Conservation (phyloP, 2,888 invertebrate genomes). For the Pristionchus mayeri region DNA sequence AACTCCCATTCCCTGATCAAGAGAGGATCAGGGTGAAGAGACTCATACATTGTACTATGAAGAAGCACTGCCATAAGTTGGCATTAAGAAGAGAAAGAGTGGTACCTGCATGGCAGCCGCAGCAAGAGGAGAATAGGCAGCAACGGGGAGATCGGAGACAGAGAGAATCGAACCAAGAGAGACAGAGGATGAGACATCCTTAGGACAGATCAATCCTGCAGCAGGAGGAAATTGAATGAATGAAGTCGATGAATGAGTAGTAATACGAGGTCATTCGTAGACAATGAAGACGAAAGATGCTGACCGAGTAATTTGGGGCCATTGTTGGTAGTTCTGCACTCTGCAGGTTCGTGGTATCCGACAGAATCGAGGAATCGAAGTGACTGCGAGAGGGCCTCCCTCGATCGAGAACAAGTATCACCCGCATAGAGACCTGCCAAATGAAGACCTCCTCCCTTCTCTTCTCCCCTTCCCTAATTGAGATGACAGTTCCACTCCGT, state of each 20-base stretch:
- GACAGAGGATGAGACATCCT: slow-evolving; percentile 67
- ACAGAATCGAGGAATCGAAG: slow-evolving; percentile 73
- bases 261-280: background rate
- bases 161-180: slow-evolving; percentile 67
- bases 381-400: slow-evolving; percentile 73
- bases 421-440: slow-evolving; percentile 72
- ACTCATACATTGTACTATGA: background rate
- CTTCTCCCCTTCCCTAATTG: slow-evolving; percentile 21
- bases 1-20: slow-evolving; percentile 53
- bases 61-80: no score
- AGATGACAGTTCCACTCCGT: background rate
- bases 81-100: background rate
- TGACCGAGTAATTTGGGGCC: slow-evolving; percentile 64
- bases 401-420: slow-evolving; percentile 73
- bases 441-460: no score
- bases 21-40: background rate
- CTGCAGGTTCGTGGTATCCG: slow-evolving; percentile 73
- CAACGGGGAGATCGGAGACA: slow-evolving; percentile 68
- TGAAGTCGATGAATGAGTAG: background rate
- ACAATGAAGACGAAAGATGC: background rate
- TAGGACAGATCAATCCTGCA: slow-evolving; percentile 70
- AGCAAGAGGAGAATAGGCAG: slow-evolving; percentile 68
- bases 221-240: background rate
- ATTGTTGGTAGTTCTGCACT: slow-evolving; percentile 65
- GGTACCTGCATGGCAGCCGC: slow-evolving; percentile 62